Conservation (phyloP, 2,113 vertebrate genomes). For the Pterophyllum scalare region DNA sequence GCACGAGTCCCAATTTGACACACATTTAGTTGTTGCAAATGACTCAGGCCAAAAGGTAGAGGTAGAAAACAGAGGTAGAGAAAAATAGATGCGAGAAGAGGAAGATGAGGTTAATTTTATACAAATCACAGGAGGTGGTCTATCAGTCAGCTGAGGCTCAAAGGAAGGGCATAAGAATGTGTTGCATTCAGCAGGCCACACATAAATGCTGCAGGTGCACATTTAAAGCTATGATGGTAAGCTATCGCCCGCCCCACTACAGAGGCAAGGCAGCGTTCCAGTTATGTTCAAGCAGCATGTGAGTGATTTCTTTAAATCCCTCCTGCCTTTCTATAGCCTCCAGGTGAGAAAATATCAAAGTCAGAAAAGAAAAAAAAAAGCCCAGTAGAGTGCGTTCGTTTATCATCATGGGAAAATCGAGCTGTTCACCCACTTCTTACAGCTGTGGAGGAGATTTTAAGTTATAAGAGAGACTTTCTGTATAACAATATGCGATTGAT, state of each 20-base stretch:
- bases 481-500: not conserved
- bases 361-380: not conserved
- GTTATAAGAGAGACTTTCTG: not conserved
- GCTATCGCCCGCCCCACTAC: constrained; percentile 15
- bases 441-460: not conserved
- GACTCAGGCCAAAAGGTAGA: not conserved
- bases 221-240: constrained; percentile 18
- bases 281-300: constrained; percentile 25
- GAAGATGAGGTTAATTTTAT: constrained; percentile 21
- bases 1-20: constrained; percentile 7
- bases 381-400: not conserved
- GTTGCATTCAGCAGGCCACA: not conserved
- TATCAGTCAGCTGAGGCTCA: constrained; percentile 5
- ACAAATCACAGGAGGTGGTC: constrained; percentile 20
- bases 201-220: constrained; percentile 21
- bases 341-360: constrained; percentile 54
- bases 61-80: too few relatives aligned
- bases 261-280: not conserved
- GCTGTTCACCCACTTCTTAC: constrained; percentile 1
- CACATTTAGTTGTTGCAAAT: constrained; percentile 22
- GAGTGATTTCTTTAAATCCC: constrained; percentile 33
- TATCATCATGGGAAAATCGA: not conserved
- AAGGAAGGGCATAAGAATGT: not conserved
- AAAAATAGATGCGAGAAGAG: not conserved
- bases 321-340: constrained; percentile 12